Percentiles rank a stretch among this genome's conserved stretches.
These are phyloP conservation scores for Porites evermanni DNA, from an alignment of 92 coral and sea anemone genomes.

Conservation along the genomic window DNA sequence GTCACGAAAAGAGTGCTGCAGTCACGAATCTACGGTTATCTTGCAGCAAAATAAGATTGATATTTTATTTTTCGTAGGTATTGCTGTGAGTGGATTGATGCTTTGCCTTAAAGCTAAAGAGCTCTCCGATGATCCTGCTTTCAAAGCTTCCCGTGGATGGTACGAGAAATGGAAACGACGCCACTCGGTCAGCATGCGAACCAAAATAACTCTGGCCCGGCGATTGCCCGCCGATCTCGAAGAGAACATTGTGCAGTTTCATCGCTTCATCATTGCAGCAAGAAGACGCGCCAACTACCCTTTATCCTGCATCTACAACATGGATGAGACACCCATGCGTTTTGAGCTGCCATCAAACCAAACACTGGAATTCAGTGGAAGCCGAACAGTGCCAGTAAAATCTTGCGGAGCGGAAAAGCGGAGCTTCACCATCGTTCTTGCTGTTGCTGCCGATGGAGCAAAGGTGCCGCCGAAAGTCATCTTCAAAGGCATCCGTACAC, in stretches of 20 bases:
- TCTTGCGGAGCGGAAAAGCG: too few relatives aligned
- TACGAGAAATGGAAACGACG: too few relatives aligned
- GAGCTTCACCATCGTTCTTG: not conserved
- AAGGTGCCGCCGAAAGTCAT: constrained; percentile 26
- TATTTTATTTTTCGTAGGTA: not conserved
- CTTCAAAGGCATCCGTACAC: constrained; percentile 30
- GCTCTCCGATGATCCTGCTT: not conserved
- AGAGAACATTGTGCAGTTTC: not conserved
- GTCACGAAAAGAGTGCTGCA: too few relatives aligned
- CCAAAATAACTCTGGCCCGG: not conserved
- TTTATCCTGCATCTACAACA: too few relatives aligned
- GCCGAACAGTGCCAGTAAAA: constrained; percentile 18
- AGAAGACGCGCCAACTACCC: too few relatives aligned
- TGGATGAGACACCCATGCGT: too few relatives aligned
- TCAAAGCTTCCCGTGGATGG: not conserved
- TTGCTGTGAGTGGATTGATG: too few relatives aligned
- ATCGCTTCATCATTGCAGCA: too few relatives aligned
- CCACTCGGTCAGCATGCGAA: too few relatives aligned
- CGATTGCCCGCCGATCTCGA: constrained; percentile 4
- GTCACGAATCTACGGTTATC: constrained; percentile 12
- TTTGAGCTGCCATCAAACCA: too few relatives aligned
- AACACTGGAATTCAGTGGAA: not conserved
- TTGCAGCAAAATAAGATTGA: constrained; percentile 10
- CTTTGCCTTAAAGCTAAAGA: too few relatives aligned
- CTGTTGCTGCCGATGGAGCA: constrained; percentile 18